Evolutionary conservation across 2,797 vertebrate genomes (phyloP).

Genomic region (Anomalospiza imberbis): DNA sequence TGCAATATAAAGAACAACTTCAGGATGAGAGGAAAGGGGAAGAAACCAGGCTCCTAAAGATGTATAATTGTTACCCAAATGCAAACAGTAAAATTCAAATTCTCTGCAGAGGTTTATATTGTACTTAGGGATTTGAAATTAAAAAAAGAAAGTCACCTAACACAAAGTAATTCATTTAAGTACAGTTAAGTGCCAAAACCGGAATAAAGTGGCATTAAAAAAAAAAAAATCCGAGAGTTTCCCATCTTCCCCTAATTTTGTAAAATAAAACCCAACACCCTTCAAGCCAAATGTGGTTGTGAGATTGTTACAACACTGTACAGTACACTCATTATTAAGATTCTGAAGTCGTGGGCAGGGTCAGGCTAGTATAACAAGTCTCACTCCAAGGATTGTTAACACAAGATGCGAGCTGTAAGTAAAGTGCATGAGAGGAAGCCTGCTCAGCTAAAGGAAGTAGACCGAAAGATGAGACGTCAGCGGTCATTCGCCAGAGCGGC

Average conservation of each 20-base stretch:
- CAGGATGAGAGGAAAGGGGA: constrained; percentile 26
- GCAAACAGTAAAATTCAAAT: constrained; percentile 37
- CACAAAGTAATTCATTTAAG: constrained; percentile 62
- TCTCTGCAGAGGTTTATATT: constrained; percentile 42
- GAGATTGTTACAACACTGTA: constrained; percentile 70
- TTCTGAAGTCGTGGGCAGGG: constrained; percentile 56
- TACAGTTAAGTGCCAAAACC: constrained; percentile 66
- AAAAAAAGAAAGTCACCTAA: constrained; percentile 55
- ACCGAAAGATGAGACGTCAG: constrained; percentile 66
- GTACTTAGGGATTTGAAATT: constrained; percentile 45
- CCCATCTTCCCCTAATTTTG: constrained; percentile 59
- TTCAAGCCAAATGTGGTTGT: constrained; percentile 64
- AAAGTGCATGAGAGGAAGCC: constrained; percentile 91
- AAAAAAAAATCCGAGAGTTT: constrained; percentile 10
- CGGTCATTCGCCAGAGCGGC: constrained; percentile 93
- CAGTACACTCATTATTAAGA: constrained; percentile 66
- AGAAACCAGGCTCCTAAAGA: constrained; percentile 66
- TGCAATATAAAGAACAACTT: constrained; percentile 42
- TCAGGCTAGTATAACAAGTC: constrained; percentile 66
- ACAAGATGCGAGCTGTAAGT: constrained; percentile 77
- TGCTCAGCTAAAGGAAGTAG: constrained; percentile 77
- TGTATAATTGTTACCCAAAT: constrained; percentile 34
- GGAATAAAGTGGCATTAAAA: constrained; percentile 60
- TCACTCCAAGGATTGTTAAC: constrained; percentile 73
- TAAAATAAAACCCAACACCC: constrained; percentile 59